phyloP scores from a whole-genome alignment of 2,888 invertebrate genomes.

The Callinectes sapidus region DNA sequence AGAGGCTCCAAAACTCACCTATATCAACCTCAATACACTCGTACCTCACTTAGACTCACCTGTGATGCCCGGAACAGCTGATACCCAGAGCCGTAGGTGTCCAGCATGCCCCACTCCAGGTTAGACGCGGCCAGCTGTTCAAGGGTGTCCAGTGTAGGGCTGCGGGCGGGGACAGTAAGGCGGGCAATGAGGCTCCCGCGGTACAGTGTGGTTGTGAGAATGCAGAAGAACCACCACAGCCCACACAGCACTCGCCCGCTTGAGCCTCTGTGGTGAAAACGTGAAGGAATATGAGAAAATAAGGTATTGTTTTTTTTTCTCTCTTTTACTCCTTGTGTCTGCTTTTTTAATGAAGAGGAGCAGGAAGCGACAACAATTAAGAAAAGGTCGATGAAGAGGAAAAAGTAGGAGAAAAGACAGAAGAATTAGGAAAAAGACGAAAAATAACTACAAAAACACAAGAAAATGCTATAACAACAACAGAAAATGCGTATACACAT shows the following conservation, averaged over 20 bases:
- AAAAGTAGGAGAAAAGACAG: background rate
- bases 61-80: conserved; percentile 63
- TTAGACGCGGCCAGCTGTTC: conserved; percentile 68
- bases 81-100: conserved; percentile 67
- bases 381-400: too few relatives aligned
- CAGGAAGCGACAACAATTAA: too few relatives aligned
- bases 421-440: background rate
- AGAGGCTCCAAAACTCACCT: too few relatives aligned
- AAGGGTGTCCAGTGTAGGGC: conserved; percentile 73
- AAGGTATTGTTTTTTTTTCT: background rate
- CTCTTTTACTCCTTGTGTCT: background rate
- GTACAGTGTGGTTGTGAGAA: conserved; percentile 67
- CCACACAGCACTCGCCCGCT: conserved; percentile 58
- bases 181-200: conserved; percentile 70
- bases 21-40: background rate
- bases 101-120: conserved; percentile 62
- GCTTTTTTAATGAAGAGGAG: background rate
- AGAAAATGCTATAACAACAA: background rate
- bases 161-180: conserved; percentile 73
- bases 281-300: too few relatives aligned
- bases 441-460: background rate
- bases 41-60: background rate
- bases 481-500: too few relatives aligned
- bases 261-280: conserved; percentile 40
- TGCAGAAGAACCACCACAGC: conserved; percentile 70